Percentiles rank a stretch among this genome's conserved stretches.
These are phyloP conservation scores for Tachina grossa DNA, from an alignment of 2,888 invertebrate species.

Conservation along the genomic window DNA sequence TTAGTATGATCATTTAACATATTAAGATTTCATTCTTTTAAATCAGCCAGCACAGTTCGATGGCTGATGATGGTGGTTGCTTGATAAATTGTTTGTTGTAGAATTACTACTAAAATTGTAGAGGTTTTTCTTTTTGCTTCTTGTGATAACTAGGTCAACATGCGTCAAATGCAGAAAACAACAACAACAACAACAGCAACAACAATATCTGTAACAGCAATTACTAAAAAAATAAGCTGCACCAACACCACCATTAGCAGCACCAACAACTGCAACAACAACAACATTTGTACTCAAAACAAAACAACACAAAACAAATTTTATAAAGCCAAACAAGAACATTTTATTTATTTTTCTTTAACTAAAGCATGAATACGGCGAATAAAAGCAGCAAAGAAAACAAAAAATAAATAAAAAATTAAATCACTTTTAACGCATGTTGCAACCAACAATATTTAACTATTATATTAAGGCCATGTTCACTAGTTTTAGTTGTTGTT, in stretches of 20 bases:
- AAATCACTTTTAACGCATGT: constrained; percentile 64
- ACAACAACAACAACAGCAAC: constrained; percentile 10
- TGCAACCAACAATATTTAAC: constrained; percentile 52
- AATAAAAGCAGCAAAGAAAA: constrained; percentile 30
- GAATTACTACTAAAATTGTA: constrained; percentile 61
- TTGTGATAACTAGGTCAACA: constrained; percentile 66
- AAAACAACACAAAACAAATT: constrained; percentile 52
- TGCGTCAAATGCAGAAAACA: constrained; percentile 63
- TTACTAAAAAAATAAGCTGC: constrained; percentile 47
- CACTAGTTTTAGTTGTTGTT: constrained; percentile 41
- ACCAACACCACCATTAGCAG: constrained; percentile 41
- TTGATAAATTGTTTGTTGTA: constrained; percentile 48
- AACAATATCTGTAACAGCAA: constrained; percentile 42
- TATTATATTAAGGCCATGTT: constrained; percentile 55
- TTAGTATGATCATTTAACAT: no score
- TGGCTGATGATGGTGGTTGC: constrained; percentile 37
- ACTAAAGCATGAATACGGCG: constrained; percentile 51
- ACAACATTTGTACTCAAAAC: constrained; percentile 24
- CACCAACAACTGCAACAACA: constrained; percentile 1
- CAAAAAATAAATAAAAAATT: constrained; percentile 42
- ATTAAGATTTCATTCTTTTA: constrained; percentile 22
- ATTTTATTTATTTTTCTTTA: constrained; percentile 5
- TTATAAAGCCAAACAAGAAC: constrained; percentile 65
- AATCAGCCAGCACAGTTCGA: neutral
- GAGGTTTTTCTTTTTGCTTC: constrained; percentile 30